Evolutionary conservation across 2,797 vertebrate species (phyloP), one percentile per base, ranked within the genome.

Genomic region (Chromis chromis): DNA sequence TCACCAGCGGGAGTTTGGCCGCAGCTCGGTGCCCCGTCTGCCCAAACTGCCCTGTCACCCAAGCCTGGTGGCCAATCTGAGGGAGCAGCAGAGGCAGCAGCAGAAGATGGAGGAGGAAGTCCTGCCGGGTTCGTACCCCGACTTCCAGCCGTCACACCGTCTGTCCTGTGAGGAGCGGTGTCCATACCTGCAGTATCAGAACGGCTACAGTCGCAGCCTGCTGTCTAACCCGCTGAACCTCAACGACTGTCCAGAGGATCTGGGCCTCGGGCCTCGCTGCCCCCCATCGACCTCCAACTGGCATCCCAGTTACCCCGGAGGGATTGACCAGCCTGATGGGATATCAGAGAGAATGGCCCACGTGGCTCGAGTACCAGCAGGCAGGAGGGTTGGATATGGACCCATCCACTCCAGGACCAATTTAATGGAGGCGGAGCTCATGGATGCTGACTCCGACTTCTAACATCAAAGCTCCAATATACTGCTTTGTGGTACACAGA

Each of bases 371-470:
- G 92, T 95, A 48, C 96, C 92, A 0, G 90, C 74, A 0, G 91
- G 94, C 40, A 89, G 91, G 27, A 91, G 94, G 59, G 83, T 89
- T 0, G 94, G 77, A 1, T 90, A 95, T 1, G 95, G 95, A 21
- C 96, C 97, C 49, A 90, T 98, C 83, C 96, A 98, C 88, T 99
- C 98, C 27, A 93, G 95, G 83, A 98, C 97, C 89, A 98, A 97
- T 89, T 94, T 99, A 61, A 96, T 98, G 95, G 97, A 98, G 16
- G 95, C 96, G 0, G 96, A 98, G 91, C 95, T 99, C 55, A 94
- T 99, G 94, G 97, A 98, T 0, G 94, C 96, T 0, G 96, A 98
- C 68, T 99, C 96, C 0, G 98, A 99, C 89, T 99, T 99, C 79
- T 99, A 75, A 93, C 68, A 58, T 28, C 27, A 17, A 1, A 16